phyloP scores from a whole-genome alignment of 2,797 vertebrate genomes.

The Halcyon leucocephala region DNA sequence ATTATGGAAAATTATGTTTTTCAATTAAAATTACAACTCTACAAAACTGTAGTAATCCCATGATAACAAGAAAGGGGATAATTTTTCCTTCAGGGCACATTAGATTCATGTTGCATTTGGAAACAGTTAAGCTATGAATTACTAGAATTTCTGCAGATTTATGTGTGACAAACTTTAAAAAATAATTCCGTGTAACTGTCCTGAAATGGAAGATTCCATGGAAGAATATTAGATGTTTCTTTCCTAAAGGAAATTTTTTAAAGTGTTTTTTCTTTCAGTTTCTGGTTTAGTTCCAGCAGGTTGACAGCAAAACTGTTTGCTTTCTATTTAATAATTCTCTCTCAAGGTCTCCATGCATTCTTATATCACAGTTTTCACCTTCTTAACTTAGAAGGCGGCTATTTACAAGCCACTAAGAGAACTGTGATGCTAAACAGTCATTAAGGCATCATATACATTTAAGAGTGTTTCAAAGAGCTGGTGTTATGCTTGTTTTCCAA shows the following conservation, averaged over 20 bases:
- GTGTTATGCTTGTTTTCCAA: background rate
- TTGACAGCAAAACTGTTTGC: background rate
- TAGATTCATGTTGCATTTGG: background rate
- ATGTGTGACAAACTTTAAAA: background rate
- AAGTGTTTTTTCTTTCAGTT: background rate
- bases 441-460: background rate
- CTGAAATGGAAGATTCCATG: background rate
- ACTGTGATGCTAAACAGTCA: background rate
- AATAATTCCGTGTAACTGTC: background rate
- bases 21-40: slow-evolving; percentile 34
- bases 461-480: background rate
- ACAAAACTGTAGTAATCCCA: slow-evolving; percentile 9
- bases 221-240: background rate
- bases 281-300: background rate
- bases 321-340: background rate
- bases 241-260: background rate
- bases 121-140: slow-evolving; percentile 26
- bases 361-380: background rate
- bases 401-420: background rate
- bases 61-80: background rate
- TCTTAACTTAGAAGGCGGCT: background rate
- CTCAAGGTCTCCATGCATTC: background rate
- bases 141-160: background rate
- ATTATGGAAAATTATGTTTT: slow-evolving; percentile 16
- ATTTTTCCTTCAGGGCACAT: slow-evolving; percentile 2